Conservation (phyloP, 2,113 vertebrate species). For the Collichthys lucidus region DNA sequence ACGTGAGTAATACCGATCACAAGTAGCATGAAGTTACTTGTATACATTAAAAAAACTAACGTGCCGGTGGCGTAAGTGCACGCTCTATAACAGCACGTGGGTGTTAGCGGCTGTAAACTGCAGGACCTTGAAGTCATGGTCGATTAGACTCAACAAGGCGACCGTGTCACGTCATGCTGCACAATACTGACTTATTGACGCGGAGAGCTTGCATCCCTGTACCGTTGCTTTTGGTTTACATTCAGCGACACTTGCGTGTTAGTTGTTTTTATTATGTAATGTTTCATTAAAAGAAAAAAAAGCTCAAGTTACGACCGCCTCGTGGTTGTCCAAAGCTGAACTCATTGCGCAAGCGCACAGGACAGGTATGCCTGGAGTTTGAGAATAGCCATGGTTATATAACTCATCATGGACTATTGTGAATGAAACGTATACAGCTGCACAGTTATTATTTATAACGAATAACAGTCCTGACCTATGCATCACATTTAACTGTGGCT, state of each 20-base stretch:
- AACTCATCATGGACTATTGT: neutral
- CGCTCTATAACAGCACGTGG: fast-evolving
- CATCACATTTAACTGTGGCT: neutral
- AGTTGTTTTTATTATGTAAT: no score
- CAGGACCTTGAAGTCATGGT: constrained; percentile 58
- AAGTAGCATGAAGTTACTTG: neutral
- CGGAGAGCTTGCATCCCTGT: neutral
- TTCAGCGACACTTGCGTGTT: fast-evolving
- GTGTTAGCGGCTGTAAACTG: neutral
- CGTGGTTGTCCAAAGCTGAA: constrained; percentile 14
- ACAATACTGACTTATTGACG: neutral
- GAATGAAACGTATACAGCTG: neutral
- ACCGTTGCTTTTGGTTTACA: neutral
- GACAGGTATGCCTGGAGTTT: neutral
- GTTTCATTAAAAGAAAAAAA: neutral
- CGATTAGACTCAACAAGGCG: constrained; percentile 12
- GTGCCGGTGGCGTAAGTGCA: fast-evolving
- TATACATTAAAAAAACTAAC: neutral
- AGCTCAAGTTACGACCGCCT: neutral
- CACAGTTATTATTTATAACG: neutral
- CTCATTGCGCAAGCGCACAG: constrained; percentile 38
- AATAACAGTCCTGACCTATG: neutral
- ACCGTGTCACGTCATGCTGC: constrained; percentile 32
- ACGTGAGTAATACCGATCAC: constrained; percentile 59
- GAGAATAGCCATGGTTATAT: neutral